Conservation (phyloP, 1,140 invertebrate species). For the Cephus cinctus region DNA sequence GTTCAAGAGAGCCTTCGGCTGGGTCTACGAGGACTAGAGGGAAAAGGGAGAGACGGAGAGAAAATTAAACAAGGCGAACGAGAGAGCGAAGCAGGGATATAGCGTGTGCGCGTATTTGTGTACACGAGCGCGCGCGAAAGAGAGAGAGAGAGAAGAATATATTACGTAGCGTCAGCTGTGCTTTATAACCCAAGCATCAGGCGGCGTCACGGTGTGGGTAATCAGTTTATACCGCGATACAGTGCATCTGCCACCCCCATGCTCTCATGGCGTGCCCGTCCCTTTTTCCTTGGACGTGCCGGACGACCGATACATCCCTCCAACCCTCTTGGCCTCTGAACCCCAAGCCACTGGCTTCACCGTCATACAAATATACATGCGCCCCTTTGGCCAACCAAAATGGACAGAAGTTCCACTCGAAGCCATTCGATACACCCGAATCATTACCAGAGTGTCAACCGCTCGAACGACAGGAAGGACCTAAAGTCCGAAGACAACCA, state of each 20-base stretch:
- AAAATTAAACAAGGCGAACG: too few species aligned
- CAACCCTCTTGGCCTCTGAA: not conserved
- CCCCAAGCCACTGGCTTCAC: too few species aligned
- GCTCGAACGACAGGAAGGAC: too few species aligned
- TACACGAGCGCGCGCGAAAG: constrained; percentile 5
- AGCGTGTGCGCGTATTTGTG: too few species aligned
- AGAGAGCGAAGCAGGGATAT: not conserved
- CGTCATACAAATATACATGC: too few species aligned
- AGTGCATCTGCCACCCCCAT: constrained; percentile 28
- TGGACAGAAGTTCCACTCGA: not conserved
- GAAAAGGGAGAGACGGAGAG: not conserved
- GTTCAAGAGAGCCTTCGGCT: too few species aligned
- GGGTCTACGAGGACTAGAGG: too few species aligned
- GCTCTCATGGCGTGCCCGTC: constrained; percentile 1
- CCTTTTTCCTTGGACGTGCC: too few species aligned
- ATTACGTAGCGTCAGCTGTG: constrained; percentile 43
- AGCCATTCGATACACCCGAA: not conserved
- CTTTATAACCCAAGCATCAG: constrained; percentile 40
- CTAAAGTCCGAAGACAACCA: too few species aligned
- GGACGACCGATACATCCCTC: too few species aligned
- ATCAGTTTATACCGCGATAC: constrained; percentile 34
- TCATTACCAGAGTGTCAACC: too few species aligned
- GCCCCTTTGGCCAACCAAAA: too few species aligned
- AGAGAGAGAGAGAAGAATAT: constrained; percentile 32
- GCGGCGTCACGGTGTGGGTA: constrained; percentile 28